Evolutionary conservation across 2,888 invertebrate genomes (phyloP).

Genomic region (Lasioglossum malachurum): DNA sequence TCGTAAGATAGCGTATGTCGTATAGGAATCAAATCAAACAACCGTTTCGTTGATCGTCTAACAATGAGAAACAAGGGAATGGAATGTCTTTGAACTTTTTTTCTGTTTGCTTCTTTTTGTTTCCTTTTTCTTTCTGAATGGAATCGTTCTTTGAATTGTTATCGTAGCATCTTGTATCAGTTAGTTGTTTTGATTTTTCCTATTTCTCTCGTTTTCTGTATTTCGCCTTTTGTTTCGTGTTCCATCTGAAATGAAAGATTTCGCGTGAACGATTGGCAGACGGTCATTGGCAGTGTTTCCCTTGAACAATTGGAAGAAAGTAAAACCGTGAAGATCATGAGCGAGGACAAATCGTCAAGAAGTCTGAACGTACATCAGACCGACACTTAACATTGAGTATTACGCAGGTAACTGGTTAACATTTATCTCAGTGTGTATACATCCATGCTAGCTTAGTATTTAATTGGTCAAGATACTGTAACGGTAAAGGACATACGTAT

Average conservation of each 20-base stretch:
- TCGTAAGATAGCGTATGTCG: conserved; percentile 32
- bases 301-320: conserved; percentile 49
- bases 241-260: conserved; percentile 14
- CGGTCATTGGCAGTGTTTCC: conserved; percentile 53
- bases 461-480: conserved; percentile 76
- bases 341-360: conserved; percentile 45
- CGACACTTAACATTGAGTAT: conserved; percentile 59
- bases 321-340: conserved; percentile 45
- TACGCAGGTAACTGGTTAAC: conserved; percentile 62
- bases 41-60: conserved; percentile 33
- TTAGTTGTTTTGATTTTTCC: neutral
- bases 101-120: neutral
- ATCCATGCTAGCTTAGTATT: conserved; percentile 73
- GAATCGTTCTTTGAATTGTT: conserved; percentile 3
- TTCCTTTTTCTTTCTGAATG: neutral
- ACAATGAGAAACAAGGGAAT: conserved; percentile 42
- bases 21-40: conserved; percentile 52
- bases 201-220: neutral
- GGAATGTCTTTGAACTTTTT: conserved; percentile 46
- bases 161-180: neutral
- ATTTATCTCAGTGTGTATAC: conserved; percentile 64
- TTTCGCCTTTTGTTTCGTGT: neutral
- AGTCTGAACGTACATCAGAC: conserved; percentile 45
- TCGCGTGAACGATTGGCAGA: conserved; percentile 53
- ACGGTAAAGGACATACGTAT: conserved; percentile 62